A percentile compares a stretch with the other conserved stretches of the same genome.
These are phyloP conservation scores for Eueremaeus valkanovi DNA, from an alignment of 2,888 invertebrate genomes.

Conservation along the genomic window DNA sequence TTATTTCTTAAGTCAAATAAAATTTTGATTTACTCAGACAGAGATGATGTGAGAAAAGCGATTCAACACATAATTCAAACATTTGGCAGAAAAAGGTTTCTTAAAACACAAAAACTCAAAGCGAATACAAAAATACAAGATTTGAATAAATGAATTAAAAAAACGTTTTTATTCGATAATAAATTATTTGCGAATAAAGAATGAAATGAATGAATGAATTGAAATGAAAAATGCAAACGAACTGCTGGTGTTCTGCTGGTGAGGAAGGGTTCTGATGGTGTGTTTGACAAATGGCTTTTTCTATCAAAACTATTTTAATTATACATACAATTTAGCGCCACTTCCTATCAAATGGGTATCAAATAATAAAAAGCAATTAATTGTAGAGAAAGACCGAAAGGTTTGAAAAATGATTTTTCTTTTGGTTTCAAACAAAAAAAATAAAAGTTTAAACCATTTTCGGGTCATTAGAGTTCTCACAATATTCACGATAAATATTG, in stretches of 20 bases:
- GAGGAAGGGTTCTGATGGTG: not conserved
- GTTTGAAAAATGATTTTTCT: no score
- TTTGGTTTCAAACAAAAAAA: no score
- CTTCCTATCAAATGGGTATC: not conserved
- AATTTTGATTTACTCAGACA: not conserved
- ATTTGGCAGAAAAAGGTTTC: not conserved
- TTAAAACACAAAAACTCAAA: not conserved
- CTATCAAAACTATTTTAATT: not conserved
- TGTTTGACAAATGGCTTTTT: not conserved
- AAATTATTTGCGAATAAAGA: not conserved
- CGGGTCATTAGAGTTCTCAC: no score
- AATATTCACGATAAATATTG: no score
- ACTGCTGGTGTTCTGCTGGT: not conserved
- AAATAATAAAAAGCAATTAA: not conserved
- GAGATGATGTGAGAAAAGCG: not conserved
- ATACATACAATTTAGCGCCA: not conserved
- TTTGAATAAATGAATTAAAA: not conserved
- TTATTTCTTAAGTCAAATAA: no score
- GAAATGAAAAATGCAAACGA: not conserved
- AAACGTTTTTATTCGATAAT: not conserved
- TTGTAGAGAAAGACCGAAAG: no score
- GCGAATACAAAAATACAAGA: not conserved
- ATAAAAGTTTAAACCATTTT: no score
- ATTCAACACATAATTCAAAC: not conserved
- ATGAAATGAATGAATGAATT: slow-evolving; percentile 3